Evolutionary conservation across 2,888 invertebrate species (phyloP).

Genomic region (Amorpha juglandis): DNA sequence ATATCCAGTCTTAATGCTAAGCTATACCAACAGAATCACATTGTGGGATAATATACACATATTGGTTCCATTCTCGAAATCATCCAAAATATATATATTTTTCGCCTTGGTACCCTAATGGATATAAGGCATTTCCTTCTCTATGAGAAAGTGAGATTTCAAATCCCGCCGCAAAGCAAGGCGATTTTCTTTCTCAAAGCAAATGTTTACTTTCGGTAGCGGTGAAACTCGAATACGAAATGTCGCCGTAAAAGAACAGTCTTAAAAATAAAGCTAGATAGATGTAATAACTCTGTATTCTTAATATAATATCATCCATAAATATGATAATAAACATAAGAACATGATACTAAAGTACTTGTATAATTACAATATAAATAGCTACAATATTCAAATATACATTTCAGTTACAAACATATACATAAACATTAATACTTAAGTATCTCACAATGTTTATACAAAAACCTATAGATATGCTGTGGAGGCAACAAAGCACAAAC

Average conservation of each 20-base stretch:
- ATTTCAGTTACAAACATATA: neutral
- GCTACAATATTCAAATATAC: neutral
- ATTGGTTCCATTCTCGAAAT: conserved; percentile 14
- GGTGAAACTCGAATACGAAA: neutral
- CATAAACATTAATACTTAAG: neutral
- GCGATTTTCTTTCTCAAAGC: conserved; percentile 6
- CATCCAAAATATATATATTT: conserved; percentile 16
- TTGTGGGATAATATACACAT: conserved; percentile 13
- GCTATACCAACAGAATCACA: neutral
- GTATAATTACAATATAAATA: too few relatives aligned
- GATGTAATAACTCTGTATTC: too few relatives aligned
- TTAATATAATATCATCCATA: too few relatives aligned
- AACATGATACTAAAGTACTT: too few relatives aligned
- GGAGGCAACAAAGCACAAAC: conserved; percentile 37
- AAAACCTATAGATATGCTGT: conserved; percentile 12
- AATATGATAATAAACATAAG: too few relatives aligned
- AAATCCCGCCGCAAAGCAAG: conserved; percentile 5
- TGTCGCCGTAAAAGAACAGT: neutral
- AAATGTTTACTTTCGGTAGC: neutral
- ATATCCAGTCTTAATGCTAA: conserved; percentile 7
- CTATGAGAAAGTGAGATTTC: conserved; percentile 17
- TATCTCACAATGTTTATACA: neutral
- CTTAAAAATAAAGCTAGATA: neutral
- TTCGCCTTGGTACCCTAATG: conserved; percentile 19
- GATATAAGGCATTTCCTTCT: conserved; percentile 22